Evolutionary conservation across 2,888 invertebrate species (phyloP).

Genomic region (Eumacrocentrus americanus): DNA sequence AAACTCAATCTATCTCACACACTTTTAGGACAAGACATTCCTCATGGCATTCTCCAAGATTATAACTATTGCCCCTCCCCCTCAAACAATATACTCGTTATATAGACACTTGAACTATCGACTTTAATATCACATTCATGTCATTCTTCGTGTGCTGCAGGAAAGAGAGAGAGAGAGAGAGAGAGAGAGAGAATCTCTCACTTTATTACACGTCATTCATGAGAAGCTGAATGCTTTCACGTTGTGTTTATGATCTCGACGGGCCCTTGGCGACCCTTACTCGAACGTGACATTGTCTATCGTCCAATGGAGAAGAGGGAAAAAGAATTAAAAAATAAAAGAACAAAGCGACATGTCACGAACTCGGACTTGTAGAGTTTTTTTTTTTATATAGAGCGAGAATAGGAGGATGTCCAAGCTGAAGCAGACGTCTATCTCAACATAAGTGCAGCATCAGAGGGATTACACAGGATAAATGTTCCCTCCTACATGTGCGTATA

Average conservation of each 20-base stretch:
- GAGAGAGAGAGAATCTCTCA: background rate
- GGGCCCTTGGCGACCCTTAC: constrained; percentile 3
- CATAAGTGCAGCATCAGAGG: constrained; percentile 6
- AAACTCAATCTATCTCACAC: background rate
- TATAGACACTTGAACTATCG: constrained; percentile 2
- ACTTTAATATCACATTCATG: background rate
- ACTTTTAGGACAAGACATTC: too few relatives aligned
- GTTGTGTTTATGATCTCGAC: constrained; percentile 18
- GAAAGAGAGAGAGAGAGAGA: background rate
- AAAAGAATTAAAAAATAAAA: constrained; percentile 9
- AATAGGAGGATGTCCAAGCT: constrained; percentile 6
- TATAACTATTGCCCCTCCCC: constrained; percentile 12
- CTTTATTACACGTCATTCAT: constrained; percentile 9
- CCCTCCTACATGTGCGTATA: background rate
- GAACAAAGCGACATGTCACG: constrained; percentile 22
- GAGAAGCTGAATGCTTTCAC: background rate
- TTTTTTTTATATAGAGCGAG: background rate
- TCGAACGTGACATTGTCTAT: constrained; percentile 19
- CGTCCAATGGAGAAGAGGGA: background rate
- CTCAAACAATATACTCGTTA: background rate
- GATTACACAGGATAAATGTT: background rate
- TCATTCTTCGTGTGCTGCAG: background rate
- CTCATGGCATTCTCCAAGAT: constrained; percentile 1
- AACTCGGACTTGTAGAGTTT: background rate
- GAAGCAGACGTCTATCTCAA: constrained; percentile 9